Conservation (phyloP, 2,888 invertebrate species). For the Apomyelois bistriatella region DNA sequence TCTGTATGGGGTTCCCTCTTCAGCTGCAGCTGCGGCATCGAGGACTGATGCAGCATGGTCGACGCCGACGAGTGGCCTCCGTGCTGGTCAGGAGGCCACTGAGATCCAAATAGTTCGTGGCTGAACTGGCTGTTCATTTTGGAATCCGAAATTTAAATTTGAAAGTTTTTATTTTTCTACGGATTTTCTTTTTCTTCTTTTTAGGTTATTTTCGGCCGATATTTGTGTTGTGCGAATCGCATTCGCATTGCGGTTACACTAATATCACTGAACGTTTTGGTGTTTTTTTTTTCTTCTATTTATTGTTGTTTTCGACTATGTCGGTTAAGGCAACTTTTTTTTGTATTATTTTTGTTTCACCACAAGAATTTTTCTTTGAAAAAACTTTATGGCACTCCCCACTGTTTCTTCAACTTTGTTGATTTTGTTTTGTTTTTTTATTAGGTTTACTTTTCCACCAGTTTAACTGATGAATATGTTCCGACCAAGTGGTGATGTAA, state of each 20-base stretch:
- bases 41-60: constrained; percentile 64
- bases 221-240: constrained; percentile 53
- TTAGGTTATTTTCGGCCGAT: constrained; percentile 62
- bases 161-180: constrained; percentile 22
- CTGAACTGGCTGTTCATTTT: constrained; percentile 68
- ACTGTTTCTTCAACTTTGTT: constrained; percentile 61
- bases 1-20: constrained; percentile 64
- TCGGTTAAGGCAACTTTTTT: constrained; percentile 68
- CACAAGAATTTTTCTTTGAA: constrained; percentile 57
- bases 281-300: constrained; percentile 28
- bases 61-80: constrained; percentile 71
- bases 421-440: constrained; percentile 35
- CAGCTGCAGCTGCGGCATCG: constrained; percentile 55
- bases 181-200: constrained; percentile 20
- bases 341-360: constrained; percentile 33
- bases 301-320: constrained; percentile 56
- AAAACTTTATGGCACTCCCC: constrained; percentile 64
- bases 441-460: constrained; percentile 27
- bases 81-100: constrained; percentile 76
- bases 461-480: constrained; percentile 71
- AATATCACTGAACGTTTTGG: constrained; percentile 53
- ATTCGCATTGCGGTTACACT: constrained; percentile 67
- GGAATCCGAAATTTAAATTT: constrained; percentile 26
- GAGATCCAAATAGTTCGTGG: constrained; percentile 72
- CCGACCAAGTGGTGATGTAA: constrained; percentile 63